Evolutionary conservation across 1,140 invertebrate genomes (phyloP).

Genomic region (Diorhabda sublineata): DNA sequence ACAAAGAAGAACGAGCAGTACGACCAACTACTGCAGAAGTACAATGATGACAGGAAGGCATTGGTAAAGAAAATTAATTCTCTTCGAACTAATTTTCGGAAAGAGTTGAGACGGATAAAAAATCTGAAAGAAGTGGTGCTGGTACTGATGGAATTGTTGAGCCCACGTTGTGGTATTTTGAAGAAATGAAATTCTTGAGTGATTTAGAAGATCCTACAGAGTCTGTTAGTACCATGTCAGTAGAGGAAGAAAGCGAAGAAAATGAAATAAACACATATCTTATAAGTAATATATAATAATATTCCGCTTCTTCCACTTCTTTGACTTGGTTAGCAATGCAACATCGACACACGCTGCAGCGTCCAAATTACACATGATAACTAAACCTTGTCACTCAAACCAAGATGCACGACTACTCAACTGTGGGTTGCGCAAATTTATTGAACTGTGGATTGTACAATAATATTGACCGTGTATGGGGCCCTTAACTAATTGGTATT

Average conservation of each 20-base stretch:
- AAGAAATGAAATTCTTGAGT: neutral
- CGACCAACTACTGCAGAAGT: conserved; percentile 23
- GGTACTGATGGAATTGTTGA: neutral
- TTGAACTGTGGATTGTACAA: too few species aligned
- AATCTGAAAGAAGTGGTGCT: neutral
- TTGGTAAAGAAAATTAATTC: conserved; percentile 24
- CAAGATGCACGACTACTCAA: too few species aligned
- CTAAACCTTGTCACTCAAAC: too few species aligned
- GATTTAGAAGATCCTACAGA: neutral
- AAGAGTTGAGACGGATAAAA: conserved; percentile 35
- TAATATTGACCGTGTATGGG: too few species aligned
- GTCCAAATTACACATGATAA: too few species aligned
- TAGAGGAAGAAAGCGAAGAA: neutral
- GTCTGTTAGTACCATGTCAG: neutral
- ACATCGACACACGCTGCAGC: too few species aligned
- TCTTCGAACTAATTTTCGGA: conserved; percentile 17
- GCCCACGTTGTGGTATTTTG: neutral
- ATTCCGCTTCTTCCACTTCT: too few species aligned
- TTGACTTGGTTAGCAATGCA: too few species aligned
- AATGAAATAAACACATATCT: neutral
- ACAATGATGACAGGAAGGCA: conserved; percentile 21
- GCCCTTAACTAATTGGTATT: too few species aligned
- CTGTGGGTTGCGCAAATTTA: too few species aligned
- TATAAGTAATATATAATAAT: neutral
- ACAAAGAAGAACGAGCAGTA: conserved; percentile 22